Evolutionary conservation across 37 sponge, comb jelly and placozoan species (phyloP), one percentile per base, ranked within the genome.

Genomic region (Amphimedon queenslandica): DNA sequence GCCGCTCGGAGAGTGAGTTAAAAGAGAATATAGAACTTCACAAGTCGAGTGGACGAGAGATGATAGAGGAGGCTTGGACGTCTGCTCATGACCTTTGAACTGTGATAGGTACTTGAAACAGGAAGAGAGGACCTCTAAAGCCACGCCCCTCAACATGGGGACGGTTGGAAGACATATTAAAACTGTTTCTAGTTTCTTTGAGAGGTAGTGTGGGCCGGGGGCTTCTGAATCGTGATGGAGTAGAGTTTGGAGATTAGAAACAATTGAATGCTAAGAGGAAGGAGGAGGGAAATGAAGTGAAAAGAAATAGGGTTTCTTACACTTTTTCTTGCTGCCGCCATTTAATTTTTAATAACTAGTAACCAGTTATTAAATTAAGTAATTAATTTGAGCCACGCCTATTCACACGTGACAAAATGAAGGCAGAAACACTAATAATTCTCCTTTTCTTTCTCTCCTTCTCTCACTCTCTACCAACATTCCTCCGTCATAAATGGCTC

Each of bases 101-200:
- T n/a, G n/a, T n/a, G n/a, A n/a, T n/a, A n/a, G n/a, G n/a, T 53
- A 68, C 33, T 60, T 60, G 28, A 83, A 28, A 4, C 47, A 77
- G 36, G 61, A 68, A 5, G 65, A 63, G 20, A 83, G 29, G n/a
- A 66, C 71, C 32, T 83, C 77, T 37, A 83, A 66, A n/a, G 84
- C 84, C 40, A 71, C 68, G 1, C 71, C 32, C 61, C 61, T 69
- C 23, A 83, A 69, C 20, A 69, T 29, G n/a, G 84, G 84, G 1
- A 47, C 38, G 27, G 77, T 63, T 21, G 77, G 34, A 27, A 83
- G 71, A 0, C 34, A 55, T 29, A 32, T 11, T 29, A 40, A 18
- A 18, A 75, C 77, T 42, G 66, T 71, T 6, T 53, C 32, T 4
- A 83, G 56, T 56, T 76, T 83, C 27, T 31, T 71, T 5, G 65